Conservation (phyloP, 1,140 invertebrate genomes). For the Callitettix versicolor region DNA sequence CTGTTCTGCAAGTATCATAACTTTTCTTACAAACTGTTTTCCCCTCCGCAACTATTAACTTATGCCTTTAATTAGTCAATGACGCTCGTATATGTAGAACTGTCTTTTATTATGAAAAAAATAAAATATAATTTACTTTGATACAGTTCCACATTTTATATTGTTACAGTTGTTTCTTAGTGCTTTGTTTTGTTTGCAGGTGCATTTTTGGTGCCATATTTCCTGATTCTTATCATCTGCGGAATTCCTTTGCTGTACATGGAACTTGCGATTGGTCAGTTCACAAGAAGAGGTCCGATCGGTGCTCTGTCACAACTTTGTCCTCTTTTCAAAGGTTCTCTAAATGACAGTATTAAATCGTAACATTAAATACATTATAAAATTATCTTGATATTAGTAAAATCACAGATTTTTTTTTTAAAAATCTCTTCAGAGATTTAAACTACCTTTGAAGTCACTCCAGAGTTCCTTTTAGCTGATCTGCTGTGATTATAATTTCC, state of each 20-base stretch:
- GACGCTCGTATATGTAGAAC: too few relatives aligned
- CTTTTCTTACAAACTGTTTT: too few relatives aligned
- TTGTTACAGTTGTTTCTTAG: too few relatives aligned
- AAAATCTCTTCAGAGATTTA: slow-evolving; percentile 6
- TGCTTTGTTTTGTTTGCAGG: slow-evolving; percentile 42
- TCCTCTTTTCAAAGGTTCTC: slow-evolving; percentile 78
- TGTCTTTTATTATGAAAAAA: too few relatives aligned
- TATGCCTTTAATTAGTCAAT: too few relatives aligned
- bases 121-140: too few relatives aligned
- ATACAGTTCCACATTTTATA: too few relatives aligned
- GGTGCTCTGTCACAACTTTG: slow-evolving; percentile 72
- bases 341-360: too few relatives aligned
- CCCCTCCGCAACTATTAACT: too few relatives aligned
- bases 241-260: slow-evolving; percentile 74
- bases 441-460: not conserved
- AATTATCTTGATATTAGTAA: not conserved
- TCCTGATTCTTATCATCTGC: slow-evolving; percentile 66
- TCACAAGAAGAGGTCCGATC: slow-evolving; percentile 68
- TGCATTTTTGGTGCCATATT: slow-evolving; percentile 74
- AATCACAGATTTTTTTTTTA: slow-evolving; percentile 1
- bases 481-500: too few relatives aligned
- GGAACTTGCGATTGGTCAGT: slow-evolving; percentile 73
- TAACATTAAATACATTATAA: slow-evolving; percentile 1
- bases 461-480: too few relatives aligned
- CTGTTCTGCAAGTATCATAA: too few relatives aligned